Conservation (phyloP, 2,888 invertebrate species). For the Bombyx huttoni region DNA sequence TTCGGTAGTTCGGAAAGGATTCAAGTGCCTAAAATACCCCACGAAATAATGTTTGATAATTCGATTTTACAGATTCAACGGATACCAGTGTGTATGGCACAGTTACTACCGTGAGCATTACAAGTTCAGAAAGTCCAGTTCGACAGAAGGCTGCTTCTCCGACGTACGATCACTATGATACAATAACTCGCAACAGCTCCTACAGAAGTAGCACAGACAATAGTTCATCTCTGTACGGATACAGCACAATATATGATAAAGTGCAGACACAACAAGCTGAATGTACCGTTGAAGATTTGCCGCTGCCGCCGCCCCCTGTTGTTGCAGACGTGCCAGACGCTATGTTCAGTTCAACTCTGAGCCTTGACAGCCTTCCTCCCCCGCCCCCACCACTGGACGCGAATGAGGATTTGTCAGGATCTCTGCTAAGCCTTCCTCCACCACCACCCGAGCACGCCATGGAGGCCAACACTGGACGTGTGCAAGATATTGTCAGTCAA, state of each 20-base stretch:
- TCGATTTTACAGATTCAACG: slow-evolving; percentile 27
- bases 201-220: slow-evolving; percentile 40
- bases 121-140: slow-evolving; percentile 24
- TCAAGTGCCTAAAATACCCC: neutral
- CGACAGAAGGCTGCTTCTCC: slow-evolving; percentile 32
- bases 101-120: slow-evolving; percentile 17
- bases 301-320: slow-evolving; percentile 80
- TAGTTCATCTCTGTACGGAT: slow-evolving; percentile 48
- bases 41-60: neutral
- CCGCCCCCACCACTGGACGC: slow-evolving; percentile 80
- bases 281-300: slow-evolving; percentile 56
- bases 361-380: slow-evolving; percentile 85
- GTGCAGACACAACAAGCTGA: slow-evolving; percentile 26
- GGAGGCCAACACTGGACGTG: slow-evolving; percentile 43
- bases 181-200: slow-evolving; percentile 31
- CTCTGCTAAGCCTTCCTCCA: slow-evolving; percentile 82
- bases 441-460: slow-evolving; percentile 75
- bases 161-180: slow-evolving; percentile 45
- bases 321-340: slow-evolving; percentile 56
- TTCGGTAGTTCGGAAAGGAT: too few relatives aligned
- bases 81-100: slow-evolving; percentile 30
- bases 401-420: slow-evolving; percentile 76
- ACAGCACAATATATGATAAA: slow-evolving; percentile 65
- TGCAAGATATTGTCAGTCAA: slow-evolving; percentile 53
- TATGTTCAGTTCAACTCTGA: slow-evolving; percentile 83